Percentiles rank a stretch among this genome's conserved stretches.
Evolutionary conservation across 2,888 invertebrate genomes (phyloP).

Genomic region (Rhingia rostrata): DNA sequence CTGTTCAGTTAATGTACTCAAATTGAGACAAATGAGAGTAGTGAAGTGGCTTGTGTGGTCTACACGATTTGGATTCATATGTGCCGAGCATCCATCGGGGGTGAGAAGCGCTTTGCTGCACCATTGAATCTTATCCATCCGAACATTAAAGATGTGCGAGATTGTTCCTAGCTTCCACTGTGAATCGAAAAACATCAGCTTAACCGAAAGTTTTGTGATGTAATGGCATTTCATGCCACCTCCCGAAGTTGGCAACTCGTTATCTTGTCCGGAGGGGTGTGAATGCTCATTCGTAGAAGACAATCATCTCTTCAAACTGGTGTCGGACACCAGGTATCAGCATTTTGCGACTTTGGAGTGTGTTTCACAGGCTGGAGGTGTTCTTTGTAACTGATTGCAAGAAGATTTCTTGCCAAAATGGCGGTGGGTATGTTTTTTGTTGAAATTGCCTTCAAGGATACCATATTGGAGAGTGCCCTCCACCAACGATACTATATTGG

Average conservation of each 20-base stretch:
- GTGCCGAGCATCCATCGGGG: constrained; percentile 88
- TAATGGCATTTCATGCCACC: constrained; percentile 90
- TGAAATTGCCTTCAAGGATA: constrained; percentile 90
- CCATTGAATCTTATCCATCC: constrained; percentile 88
- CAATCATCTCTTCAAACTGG: constrained; percentile 90
- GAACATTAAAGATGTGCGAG: constrained; percentile 87
- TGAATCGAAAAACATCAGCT: constrained; percentile 87
- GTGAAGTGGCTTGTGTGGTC: too few relatives aligned
- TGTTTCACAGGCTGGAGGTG: constrained; percentile 90
- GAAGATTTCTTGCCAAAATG: constrained; percentile 88
- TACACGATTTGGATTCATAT: too few relatives aligned
- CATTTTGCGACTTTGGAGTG: constrained; percentile 92
- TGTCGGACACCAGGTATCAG: constrained; percentile 89
- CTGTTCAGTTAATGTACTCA: too few relatives aligned
- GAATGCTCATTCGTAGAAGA: constrained; percentile 89
- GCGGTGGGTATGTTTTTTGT: constrained; percentile 93
- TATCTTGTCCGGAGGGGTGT: constrained; percentile 91
- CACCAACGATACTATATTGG: too few relatives aligned
- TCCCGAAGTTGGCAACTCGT: constrained; percentile 89
- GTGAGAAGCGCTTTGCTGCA: constrained; percentile 88
- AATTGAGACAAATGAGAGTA: too few relatives aligned
- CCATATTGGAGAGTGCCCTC: constrained; percentile 89
- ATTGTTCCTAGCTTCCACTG: constrained; percentile 91
- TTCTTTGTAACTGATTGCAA: constrained; percentile 88
- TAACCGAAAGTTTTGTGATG: too few relatives aligned